Evolutionary conservation across 2,888 invertebrate genomes (phyloP).

Genomic region (Phengaris alcon): DNA sequence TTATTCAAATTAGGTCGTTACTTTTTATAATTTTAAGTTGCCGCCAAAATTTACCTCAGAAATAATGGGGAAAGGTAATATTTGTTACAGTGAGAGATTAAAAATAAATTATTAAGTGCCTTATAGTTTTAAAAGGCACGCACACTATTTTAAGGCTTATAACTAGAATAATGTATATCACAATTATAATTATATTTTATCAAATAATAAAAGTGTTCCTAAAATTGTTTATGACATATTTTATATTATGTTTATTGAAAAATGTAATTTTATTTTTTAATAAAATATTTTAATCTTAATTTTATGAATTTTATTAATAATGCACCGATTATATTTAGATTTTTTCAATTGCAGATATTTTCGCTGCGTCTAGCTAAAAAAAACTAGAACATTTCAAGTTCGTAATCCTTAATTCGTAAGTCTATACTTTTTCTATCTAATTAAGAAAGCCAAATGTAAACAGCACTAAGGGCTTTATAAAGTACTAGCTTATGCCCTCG

Average conservation of each 20-base stretch:
- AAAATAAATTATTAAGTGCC: neutral
- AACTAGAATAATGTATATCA: neutral
- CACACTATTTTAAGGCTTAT: neutral
- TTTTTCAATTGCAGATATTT: neutral
- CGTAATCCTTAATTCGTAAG: too few relatives aligned
- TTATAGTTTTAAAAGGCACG: neutral
- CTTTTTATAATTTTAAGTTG: too few relatives aligned
- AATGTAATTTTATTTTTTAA: neutral
- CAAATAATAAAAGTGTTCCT: neutral
- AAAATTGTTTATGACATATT: neutral
- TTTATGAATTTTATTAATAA: neutral
- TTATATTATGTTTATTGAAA: neutral
- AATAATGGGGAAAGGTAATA: neutral
- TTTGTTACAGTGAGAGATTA: neutral
- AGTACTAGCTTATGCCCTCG: too few relatives aligned
- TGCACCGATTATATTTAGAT: neutral
- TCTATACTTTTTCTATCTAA: too few relatives aligned
- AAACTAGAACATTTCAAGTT: too few relatives aligned
- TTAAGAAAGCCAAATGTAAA: too few relatives aligned
- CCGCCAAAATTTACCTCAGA: neutral
- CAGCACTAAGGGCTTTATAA: too few relatives aligned
- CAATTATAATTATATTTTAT: neutral
- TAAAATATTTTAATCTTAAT: neutral
- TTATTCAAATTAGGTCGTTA: too few relatives aligned
- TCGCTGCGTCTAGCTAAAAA: neutral